Evolutionary conservation across 2,113 vertebrate genomes (phyloP), one percentile per base, ranked within the genome.

Genomic region (Platycercus adscitus): DNA sequence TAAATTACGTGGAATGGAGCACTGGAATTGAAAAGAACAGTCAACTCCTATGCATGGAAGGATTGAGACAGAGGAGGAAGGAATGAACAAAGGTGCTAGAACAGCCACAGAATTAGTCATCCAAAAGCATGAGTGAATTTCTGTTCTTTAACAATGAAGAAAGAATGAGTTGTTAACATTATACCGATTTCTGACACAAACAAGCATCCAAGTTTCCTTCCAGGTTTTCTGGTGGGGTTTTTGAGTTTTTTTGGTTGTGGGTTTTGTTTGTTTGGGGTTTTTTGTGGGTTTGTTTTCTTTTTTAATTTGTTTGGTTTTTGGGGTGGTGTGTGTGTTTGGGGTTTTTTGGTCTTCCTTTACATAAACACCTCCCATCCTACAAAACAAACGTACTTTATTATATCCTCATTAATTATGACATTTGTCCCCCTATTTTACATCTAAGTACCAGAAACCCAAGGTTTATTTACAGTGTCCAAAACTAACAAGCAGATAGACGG

Each of bases 61-160:
- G 73, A 88, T 0, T 64, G 56, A 78, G 41, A 94, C 37, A 82
- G 50, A 86, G 17, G 46, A 91, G 47, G 61, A 83, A 94, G 64
- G 50, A 73, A 84, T 5, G 24, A 56, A 80, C 60, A 71, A 58
- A 71, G 47, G 46, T 71, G 50, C 69, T 71, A 37, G 19, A 86
- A 49, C 44, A 86, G 37, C 39, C 52, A 88, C 71, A n/a, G 52
- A 89, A 91, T 94, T 72, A 97, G 83, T 93, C 88, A 93, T n/a
- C 56, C 73, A 88, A 64, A 93, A 93, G 63, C 80, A 86, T 50
- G 86, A 91, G 76, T 65, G 68, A 61, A 81, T 75, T 91, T 63
- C 46, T 84, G 31, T 52, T 92, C 61, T 65, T 78, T 33, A 77
- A 73, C 2, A 16, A 86, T 17, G 52, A 72, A 61, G 55, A 49